phyloP scores from a whole-genome alignment of 1,140 invertebrate genomes.

The Mamestra configurata region DNA sequence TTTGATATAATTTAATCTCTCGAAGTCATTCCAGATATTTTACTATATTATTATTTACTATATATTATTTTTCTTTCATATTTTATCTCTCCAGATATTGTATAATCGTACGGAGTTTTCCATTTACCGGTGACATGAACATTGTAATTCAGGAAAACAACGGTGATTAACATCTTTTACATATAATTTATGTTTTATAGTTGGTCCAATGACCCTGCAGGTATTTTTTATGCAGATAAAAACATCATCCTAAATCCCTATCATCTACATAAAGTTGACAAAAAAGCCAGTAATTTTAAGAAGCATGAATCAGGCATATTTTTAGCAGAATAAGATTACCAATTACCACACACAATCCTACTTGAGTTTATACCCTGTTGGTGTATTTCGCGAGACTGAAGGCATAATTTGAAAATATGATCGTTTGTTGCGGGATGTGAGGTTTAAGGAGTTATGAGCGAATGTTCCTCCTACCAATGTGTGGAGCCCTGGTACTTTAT shows the following conservation, averaged over 20 bases:
- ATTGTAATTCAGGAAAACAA: too few species aligned
- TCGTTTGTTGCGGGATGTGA: constrained; percentile 10
- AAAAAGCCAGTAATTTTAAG: constrained; percentile 13
- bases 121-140: too few species aligned
- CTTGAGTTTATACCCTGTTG: neutral
- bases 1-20: too few species aligned
- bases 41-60: too few species aligned
- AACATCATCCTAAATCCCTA: neutral
- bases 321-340: neutral
- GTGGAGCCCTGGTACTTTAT: constrained; percentile 27
- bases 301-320: neutral
- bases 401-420: constrained; percentile 28
- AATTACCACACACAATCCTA: neutral
- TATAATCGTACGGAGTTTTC: too few species aligned
- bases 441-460: constrained; percentile 25
- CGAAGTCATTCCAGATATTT: too few species aligned
- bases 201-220: neutral
- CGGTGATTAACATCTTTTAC: too few species aligned
- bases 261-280: neutral
- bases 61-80: too few species aligned
- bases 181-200: too few species aligned
- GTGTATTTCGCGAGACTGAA: neutral
- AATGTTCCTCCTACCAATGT: constrained; percentile 15
- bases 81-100: too few species aligned
- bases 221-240: neutral